Conservation (phyloP, 37 sponge, comb jelly and placozoan genomes). For the Cliona cf. orientalis region DNA sequence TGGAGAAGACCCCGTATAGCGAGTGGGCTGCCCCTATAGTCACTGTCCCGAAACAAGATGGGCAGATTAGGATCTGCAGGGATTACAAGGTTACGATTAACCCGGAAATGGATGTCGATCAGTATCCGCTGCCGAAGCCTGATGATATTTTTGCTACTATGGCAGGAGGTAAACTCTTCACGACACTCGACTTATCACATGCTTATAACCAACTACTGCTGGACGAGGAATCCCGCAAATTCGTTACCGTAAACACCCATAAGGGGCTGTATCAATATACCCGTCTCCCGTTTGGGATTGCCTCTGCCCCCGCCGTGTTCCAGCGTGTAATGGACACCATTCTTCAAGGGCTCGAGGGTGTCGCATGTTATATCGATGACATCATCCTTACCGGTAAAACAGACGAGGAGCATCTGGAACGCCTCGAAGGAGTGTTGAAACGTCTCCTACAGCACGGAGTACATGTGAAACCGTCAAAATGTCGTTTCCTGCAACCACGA, state of each 20-base stretch:
- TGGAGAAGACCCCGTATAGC: too few relatives aligned
- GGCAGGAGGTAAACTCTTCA: not conserved
- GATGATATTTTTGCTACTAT: not conserved
- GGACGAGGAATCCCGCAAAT: not conserved
- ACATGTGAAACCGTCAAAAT: conserved; percentile 3
- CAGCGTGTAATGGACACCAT: conserved; percentile 4
- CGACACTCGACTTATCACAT: conserved; percentile 1
- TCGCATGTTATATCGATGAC: not conserved
- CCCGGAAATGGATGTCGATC: not conserved
- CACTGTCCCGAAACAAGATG: too few relatives aligned
- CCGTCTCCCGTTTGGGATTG: conserved; percentile 7
- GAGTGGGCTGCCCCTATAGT: too few relatives aligned
- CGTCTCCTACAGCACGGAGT: not conserved
- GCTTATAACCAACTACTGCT: not conserved
- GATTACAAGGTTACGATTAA: too few relatives aligned
- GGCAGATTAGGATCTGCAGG: too few relatives aligned
- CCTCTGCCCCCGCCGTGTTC: conserved; percentile 16
- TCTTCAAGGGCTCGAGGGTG: not conserved
- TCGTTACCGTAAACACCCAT: not conserved
- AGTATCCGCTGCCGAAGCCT: not conserved
- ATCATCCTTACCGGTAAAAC: not conserved
- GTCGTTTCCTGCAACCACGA: conserved; percentile 10
- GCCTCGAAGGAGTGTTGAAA: not conserved
- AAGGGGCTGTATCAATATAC: not conserved
- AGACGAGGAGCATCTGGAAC: not conserved